A percentile compares a stretch with the other conserved stretches of the same genome.
These are phyloP conservation scores for Eupithecia tripunctaria DNA, from an alignment of 2,888 invertebrate genomes.

Conservation along the genomic window DNA sequence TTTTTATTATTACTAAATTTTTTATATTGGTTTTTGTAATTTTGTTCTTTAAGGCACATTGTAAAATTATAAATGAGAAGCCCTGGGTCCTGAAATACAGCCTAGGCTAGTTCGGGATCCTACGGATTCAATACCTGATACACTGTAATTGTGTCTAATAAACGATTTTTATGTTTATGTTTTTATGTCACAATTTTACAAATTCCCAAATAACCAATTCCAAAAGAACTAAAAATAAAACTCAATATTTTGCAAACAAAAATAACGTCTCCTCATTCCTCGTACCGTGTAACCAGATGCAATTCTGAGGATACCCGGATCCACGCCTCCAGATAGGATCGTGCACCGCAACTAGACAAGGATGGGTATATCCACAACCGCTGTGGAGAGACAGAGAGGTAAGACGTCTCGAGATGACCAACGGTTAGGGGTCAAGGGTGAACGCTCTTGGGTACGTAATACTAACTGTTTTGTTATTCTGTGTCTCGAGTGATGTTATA, in stretches of 20 bases:
- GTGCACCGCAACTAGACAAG: conserved; percentile 67
- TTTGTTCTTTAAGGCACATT: no score
- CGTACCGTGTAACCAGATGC: conserved; percentile 67
- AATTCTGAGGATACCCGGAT: conserved; percentile 82
- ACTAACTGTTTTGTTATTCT: background rate
- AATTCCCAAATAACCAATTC: background rate
- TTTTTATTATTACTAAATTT: no score
- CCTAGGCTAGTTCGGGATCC: no score
- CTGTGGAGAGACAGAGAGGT: conserved; percentile 54
- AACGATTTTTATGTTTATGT: no score
- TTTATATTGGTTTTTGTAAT: no score
- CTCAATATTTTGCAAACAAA: background rate
- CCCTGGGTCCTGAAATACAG: no score
- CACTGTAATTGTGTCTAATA: no score
- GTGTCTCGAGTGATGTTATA: conserved; percentile 59
- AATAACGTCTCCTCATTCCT: conserved; percentile 47
- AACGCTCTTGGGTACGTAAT: conserved; percentile 62
- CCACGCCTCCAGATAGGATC: conserved; percentile 72
- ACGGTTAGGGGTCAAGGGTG: conserved; percentile 82
- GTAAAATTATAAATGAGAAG: no score
- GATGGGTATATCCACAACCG: conserved; percentile 47
- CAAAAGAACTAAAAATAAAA: no score
- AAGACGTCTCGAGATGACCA: conserved; percentile 77
- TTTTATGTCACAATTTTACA: no score
- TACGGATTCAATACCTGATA: no score